These are phyloP conservation scores for Oryzias melastigma DNA, from an alignment of 2,113 vertebrate species.

Conservation along the genomic window DNA sequence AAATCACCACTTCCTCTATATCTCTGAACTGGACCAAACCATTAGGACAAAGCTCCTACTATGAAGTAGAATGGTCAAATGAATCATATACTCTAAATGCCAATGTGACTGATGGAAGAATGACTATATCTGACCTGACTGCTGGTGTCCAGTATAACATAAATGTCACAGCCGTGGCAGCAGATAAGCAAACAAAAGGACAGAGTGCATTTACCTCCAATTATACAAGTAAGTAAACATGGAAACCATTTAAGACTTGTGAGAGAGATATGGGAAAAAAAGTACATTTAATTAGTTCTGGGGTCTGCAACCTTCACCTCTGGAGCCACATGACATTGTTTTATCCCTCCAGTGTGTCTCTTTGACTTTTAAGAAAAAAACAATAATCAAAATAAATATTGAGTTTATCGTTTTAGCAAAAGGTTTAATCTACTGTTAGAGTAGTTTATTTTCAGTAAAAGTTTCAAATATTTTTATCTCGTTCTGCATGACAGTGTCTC, in stretches of 20 bases:
- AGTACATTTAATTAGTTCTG: too few relatives aligned
- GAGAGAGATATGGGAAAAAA: not conserved
- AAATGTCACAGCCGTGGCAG: too few relatives aligned
- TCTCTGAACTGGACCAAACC: slow-evolving; percentile 29
- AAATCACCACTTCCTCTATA: slow-evolving; percentile 33
- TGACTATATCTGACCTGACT: not conserved
- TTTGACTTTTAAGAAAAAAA: too few relatives aligned
- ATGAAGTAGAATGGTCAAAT: slow-evolving; percentile 23
- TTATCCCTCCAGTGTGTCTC: too few relatives aligned
- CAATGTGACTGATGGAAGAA: not conserved
- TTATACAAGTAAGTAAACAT: slow-evolving; percentile 9
- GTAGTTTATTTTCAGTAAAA: too few relatives aligned
- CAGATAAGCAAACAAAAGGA: slow-evolving; percentile 8
- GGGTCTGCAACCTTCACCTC: too few relatives aligned
- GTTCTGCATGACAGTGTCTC: too few relatives aligned
- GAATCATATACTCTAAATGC: not conserved
- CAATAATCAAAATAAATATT: too few relatives aligned
- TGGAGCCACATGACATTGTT: too few relatives aligned
- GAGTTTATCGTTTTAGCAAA: too few relatives aligned
- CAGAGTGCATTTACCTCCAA: accelerated
- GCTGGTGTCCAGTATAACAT: not conserved
- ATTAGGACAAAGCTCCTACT: slow-evolving; percentile 24
- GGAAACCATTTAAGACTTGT: not conserved
- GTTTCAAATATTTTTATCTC: too few relatives aligned
- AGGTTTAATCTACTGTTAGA: too few relatives aligned